These are phyloP conservation scores for Apeira syringaria DNA, from an alignment of 2,888 invertebrate species.

Conservation along the genomic window DNA sequence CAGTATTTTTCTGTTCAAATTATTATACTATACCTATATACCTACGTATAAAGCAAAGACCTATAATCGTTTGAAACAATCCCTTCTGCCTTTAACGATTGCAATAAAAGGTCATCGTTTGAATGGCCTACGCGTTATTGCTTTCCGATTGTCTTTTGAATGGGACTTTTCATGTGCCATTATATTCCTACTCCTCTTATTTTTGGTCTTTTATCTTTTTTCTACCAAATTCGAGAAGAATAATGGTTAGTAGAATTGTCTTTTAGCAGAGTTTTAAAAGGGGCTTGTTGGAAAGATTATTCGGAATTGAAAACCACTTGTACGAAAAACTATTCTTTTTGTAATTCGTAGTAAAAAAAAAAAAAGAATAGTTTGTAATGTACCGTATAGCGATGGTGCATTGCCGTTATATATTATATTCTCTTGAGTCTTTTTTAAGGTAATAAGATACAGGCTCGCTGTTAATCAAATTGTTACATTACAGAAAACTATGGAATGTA, in stretches of 20 bases:
- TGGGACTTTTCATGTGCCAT: conserved; percentile 4
- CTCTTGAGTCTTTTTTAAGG: too few species aligned
- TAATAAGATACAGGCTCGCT: too few species aligned
- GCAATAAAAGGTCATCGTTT: conserved; percentile 7
- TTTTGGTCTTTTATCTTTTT: background rate
- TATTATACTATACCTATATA: too few species aligned
- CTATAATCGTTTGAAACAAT: background rate
- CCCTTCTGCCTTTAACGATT: conserved; percentile 5
- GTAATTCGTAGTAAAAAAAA: background rate
- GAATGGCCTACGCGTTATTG: conserved; percentile 3
- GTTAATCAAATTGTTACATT: too few species aligned
- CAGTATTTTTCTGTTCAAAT: too few species aligned
- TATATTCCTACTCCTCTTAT: background rate
- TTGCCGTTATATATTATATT: too few species aligned
- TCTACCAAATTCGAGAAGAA: background rate
- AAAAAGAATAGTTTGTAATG: too few species aligned
- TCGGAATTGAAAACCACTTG: background rate
- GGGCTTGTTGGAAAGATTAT: background rate
- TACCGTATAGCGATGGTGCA: too few species aligned
- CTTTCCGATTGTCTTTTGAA: conserved; percentile 9
- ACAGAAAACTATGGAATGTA: too few species aligned
- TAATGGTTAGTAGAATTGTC: background rate
- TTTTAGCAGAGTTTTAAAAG: background rate
- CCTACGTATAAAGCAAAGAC: too few species aligned
- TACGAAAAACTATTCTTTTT: too few species aligned